These are phyloP conservation scores for Spialia ferax DNA, from an alignment of 2,888 invertebrate genomes.

Conservation along the genomic window DNA sequence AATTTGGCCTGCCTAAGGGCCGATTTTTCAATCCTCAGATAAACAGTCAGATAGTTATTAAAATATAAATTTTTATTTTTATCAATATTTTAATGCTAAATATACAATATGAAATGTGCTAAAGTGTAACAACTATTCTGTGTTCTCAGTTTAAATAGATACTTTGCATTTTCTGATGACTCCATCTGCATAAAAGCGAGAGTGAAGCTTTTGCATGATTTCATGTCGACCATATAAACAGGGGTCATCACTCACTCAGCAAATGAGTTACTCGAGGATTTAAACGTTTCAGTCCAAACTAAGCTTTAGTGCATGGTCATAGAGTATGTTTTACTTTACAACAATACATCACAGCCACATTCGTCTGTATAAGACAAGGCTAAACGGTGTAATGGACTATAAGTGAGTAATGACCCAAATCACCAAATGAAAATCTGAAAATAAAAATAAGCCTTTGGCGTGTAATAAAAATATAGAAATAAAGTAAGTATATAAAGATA, in stretches of 20 bases:
- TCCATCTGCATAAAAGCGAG: slow-evolving; percentile 23
- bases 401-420: slow-evolving; percentile 4
- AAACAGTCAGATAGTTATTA: too few relatives aligned
- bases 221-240: neutral
- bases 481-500: neutral
- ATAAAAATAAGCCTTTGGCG: neutral
- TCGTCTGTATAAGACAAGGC: neutral
- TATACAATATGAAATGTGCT: slow-evolving; percentile 14
- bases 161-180: neutral
- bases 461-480: neutral
- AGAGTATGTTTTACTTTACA: neutral
- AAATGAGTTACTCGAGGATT: slow-evolving; percentile 10
- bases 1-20: too few relatives aligned
- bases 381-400: neutral
- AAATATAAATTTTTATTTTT: neutral
- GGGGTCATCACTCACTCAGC: slow-evolving; percentile 24
- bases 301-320: neutral
- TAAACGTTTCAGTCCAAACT: neutral
- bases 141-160: slow-evolving; percentile 1
- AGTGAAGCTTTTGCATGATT: slow-evolving; percentile 13
- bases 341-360: neutral
- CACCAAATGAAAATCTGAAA: slow-evolving; percentile 1
- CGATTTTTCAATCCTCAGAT: too few relatives aligned
- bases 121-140: slow-evolving; percentile 11
- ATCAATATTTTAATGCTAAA: neutral